Evolutionary conservation across 2,113 vertebrate genomes (phyloP).

Genomic region (Oostethus manadensis): DNA sequence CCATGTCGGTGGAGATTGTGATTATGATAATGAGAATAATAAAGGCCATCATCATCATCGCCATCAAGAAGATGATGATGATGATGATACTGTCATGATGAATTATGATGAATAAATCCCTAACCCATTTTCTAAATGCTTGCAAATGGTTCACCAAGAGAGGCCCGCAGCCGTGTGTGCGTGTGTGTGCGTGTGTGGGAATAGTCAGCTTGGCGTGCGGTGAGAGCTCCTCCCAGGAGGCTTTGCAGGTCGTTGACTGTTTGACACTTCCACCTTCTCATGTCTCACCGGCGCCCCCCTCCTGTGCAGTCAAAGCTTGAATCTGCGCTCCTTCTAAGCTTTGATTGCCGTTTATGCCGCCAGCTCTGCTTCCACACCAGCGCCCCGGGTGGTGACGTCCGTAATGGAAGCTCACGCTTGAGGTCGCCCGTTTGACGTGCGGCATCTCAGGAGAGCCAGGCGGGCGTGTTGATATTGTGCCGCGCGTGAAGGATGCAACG

Average conservation of each 20-base stretch:
- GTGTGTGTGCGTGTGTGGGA: slow-evolving; percentile 4
- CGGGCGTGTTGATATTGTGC: background rate
- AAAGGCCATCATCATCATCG: slow-evolving; percentile 73
- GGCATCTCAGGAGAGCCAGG: background rate
- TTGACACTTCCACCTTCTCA: slow-evolving; percentile 42
- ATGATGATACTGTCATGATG: slow-evolving; percentile 67
- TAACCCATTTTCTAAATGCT: slow-evolving; percentile 64
- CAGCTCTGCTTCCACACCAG: no score
- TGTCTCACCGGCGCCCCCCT: background rate
- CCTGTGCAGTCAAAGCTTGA: no score
- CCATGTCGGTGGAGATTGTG: slow-evolving; percentile 66
- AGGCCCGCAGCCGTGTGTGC: slow-evolving; percentile 37
- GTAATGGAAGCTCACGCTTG: background rate
- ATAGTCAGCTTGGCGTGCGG: slow-evolving; percentile 39
- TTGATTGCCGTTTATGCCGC: no score
- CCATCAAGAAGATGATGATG: slow-evolving; percentile 65
- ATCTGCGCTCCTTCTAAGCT: no score
- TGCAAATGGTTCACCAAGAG: slow-evolving; percentile 58
- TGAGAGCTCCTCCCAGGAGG: slow-evolving; percentile 51
- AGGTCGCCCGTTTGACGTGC: background rate
- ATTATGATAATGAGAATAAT: slow-evolving; percentile 77
- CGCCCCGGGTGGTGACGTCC: no score
- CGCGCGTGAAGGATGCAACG: background rate
- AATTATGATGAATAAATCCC: slow-evolving; percentile 69
- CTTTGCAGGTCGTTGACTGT: slow-evolving; percentile 57